Evolutionary conservation across 2,113 vertebrate species (phyloP).

Genomic region (Odocoileus virginianus): DNA sequence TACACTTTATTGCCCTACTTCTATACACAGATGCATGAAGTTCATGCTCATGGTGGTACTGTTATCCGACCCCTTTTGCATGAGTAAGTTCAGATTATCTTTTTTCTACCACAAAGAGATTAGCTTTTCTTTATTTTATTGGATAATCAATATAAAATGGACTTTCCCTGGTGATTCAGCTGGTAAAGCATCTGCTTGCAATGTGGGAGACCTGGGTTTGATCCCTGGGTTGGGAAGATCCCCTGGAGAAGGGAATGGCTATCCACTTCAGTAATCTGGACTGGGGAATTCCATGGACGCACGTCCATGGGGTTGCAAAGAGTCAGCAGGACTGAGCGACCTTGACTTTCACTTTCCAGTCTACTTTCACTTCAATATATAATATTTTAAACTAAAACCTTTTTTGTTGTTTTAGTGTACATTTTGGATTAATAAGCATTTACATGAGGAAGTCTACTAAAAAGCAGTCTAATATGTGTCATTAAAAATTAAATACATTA

Average conservation of each 20-base stretch:
- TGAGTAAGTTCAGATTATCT: conserved; percentile 81
- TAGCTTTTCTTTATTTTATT: background rate
- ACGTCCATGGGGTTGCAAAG: fast-evolving
- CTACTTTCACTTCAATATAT: background rate
- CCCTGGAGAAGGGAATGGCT: background rate
- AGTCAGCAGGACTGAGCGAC: background rate
- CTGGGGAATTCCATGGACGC: background rate
- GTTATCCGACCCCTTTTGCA: conserved; percentile 88
- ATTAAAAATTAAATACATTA: background rate
- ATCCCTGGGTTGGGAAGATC: background rate
- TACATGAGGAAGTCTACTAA: background rate
- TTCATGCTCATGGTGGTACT: conserved; percentile 84
- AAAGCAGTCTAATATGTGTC: background rate
- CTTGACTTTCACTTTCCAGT: background rate
- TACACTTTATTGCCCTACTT: conserved; percentile 89
- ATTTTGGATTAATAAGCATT: background rate
- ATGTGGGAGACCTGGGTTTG: background rate
- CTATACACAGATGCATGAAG: conserved; percentile 89
- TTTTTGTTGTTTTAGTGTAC: background rate
- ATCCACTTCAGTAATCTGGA: background rate
- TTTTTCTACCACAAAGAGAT: background rate
- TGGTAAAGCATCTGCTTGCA: background rate
- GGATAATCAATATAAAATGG: background rate
- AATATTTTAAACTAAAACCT: background rate
- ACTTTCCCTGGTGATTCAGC: background rate